phyloP scores from a whole-genome alignment of 2,888 invertebrate species.

The Ophion costatus region DNA sequence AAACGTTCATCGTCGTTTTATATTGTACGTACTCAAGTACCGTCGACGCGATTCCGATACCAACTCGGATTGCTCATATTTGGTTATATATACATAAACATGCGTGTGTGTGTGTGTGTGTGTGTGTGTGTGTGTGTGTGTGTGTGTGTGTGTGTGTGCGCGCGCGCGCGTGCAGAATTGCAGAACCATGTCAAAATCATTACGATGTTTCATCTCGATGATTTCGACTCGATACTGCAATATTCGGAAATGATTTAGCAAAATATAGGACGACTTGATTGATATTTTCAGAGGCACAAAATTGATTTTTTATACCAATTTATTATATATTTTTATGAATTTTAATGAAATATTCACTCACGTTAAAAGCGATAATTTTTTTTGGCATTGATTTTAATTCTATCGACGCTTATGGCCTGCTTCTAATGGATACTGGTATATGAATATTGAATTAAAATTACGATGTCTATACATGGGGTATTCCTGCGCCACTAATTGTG shows the following conservation, averaged over 20 bases:
- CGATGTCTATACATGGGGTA: too few species aligned
- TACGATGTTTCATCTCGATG: neutral
- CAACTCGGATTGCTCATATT: constrained; percentile 26
- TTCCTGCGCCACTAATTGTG: too few species aligned
- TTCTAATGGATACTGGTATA: too few species aligned
- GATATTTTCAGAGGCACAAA: neutral
- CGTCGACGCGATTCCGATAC: constrained; percentile 17
- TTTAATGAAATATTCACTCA: too few species aligned
- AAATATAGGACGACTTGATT: neutral
- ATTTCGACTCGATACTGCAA: neutral
- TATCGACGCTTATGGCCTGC: too few species aligned
- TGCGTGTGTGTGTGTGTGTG: neutral
- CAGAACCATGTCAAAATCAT: neutral
- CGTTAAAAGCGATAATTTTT: too few species aligned
- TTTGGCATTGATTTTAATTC: too few species aligned
- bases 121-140: neutral
- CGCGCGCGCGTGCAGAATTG: too few species aligned
- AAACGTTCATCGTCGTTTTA: constrained; percentile 58
- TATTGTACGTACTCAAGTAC: constrained; percentile 23
- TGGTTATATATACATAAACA: neutral
- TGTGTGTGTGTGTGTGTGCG: neutral
- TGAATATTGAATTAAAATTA: too few species aligned
- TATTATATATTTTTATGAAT: too few species aligned
- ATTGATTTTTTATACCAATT: too few species aligned
- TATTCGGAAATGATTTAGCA: neutral